Evolutionary conservation across 2,888 invertebrate genomes (phyloP).

Genomic region (Eristalis tenax): DNA sequence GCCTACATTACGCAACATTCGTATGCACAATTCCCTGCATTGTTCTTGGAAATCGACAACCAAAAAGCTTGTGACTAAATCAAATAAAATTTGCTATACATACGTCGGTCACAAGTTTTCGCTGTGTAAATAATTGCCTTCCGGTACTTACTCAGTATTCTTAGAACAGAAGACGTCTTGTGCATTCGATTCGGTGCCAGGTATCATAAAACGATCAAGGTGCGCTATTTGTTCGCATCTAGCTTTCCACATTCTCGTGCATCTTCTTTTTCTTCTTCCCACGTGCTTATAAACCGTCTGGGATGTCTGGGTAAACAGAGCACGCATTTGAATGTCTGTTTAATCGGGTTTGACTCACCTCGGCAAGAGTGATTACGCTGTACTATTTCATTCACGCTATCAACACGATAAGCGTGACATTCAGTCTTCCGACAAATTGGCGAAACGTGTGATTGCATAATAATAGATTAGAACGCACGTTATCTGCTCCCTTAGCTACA

Average conservation of each 20-base stretch:
- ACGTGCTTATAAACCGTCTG: neutral
- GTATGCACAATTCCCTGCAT: neutral
- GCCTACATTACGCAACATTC: neutral
- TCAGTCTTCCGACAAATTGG: neutral
- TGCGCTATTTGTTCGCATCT: no score
- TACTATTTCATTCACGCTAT: neutral
- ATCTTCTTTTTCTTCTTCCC: neutral
- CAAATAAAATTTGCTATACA: neutral
- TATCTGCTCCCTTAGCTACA: slow-evolving; percentile 1
- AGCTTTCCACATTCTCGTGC: neutral
- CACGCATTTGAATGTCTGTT: neutral
- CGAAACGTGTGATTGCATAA: neutral
- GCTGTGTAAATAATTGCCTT: no score
- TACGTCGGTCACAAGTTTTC: neutral
- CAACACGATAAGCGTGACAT: neutral
- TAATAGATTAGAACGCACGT: neutral
- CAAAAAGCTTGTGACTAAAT: neutral
- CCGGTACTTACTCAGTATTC: no score
- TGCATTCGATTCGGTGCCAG: no score
- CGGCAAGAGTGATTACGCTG: neutral
- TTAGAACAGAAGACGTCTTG: no score
- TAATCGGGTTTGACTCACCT: neutral
- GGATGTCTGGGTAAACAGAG: neutral
- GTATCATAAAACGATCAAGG: no score
- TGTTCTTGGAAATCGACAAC: neutral